Conservation (phyloP, 1,140 invertebrate genomes). For the Drosophila simulans region DNA sequence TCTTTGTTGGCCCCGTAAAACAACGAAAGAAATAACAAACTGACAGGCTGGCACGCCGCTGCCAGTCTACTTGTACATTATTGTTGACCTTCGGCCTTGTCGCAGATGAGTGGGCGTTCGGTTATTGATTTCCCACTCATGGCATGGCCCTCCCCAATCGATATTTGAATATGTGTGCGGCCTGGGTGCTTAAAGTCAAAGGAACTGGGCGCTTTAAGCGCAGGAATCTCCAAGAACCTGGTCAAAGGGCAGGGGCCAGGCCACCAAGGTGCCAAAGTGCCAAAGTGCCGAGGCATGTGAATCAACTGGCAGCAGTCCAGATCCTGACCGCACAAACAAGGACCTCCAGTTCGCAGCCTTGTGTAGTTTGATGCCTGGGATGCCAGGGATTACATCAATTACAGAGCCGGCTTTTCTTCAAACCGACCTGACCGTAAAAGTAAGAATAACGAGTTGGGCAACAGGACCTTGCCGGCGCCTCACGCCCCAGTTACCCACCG, state of each 20-base stretch:
- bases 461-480: constrained; percentile 50
- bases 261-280: not conserved
- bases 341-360: constrained; percentile 28
- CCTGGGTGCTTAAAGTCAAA: constrained; percentile 37
- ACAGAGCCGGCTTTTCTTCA: constrained; percentile 68
- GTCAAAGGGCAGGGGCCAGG: constrained; percentile 17
- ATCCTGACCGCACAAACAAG: constrained; percentile 34
- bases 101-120: constrained; percentile 39
- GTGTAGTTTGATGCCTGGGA: constrained; percentile 68
- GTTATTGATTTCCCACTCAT: constrained; percentile 64
- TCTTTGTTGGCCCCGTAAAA: constrained; percentile 25
- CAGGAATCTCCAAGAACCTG: not conserved
- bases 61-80: constrained; percentile 55
- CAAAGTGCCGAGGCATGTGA: constrained; percentile 23
- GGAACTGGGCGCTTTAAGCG: constrained; percentile 9
- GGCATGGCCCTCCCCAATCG: constrained; percentile 43
- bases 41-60: constrained; percentile 42
- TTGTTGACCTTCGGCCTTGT: constrained; percentile 71
- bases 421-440: constrained; percentile 70
- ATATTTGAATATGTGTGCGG: constrained; percentile 42
- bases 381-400: constrained; percentile 79
- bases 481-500: constrained; percentile 37
- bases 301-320: constrained; percentile 42
- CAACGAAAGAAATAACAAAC: constrained; percentile 41
- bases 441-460: constrained; percentile 72